A percentile compares a stretch with the other conserved stretches of the same genome.
Evolutionary conservation across 1,140 invertebrate species (phyloP).

Genomic region (Carcinoscorpius rotundicauda): DNA sequence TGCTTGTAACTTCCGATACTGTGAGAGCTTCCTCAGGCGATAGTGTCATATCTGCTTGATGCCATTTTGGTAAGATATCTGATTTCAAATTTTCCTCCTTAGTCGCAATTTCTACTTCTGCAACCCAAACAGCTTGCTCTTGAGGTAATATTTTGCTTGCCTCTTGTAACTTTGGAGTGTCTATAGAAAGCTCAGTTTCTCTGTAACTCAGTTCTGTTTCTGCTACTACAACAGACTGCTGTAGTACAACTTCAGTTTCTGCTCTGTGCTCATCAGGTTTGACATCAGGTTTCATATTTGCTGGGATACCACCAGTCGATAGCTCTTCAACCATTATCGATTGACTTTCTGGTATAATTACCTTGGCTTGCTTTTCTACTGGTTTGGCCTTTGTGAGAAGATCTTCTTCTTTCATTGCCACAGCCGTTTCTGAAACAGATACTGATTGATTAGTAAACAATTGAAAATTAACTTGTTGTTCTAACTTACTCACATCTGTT

Average conservation of each 20-base stretch:
- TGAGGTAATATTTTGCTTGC: constrained; percentile 34
- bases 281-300: constrained; percentile 13
- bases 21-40: constrained; percentile 11
- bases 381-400: neutral
- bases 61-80: constrained; percentile 32
- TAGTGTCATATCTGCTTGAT: constrained; percentile 11
- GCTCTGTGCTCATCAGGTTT: constrained; percentile 11
- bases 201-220: constrained; percentile 43
- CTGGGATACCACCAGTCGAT: constrained; percentile 13
- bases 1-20: constrained; percentile 12
- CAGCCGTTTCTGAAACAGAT: constrained; percentile 23
- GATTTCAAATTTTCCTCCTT: constrained; percentile 36
- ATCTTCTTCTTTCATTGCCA: constrained; percentile 15
- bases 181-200: constrained; percentile 37
- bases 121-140: constrained; percentile 22
- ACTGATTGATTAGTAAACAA: constrained; percentile 20
- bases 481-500: constrained; percentile 3
- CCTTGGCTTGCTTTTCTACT: constrained; percentile 12
- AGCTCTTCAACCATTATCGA: constrained; percentile 13
- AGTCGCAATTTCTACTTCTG: constrained; percentile 14
- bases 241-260: constrained; percentile 10
- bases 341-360: constrained; percentile 8
- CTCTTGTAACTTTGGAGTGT: constrained; percentile 27
- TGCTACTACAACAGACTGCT: constrained; percentile 12
- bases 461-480: constrained; percentile 10